Percentiles rank a stretch among this genome's conserved stretches.
Evolutionary conservation across 2,797 vertebrate genomes (phyloP).

Genomic region (Lacerta bilineata): DNA sequence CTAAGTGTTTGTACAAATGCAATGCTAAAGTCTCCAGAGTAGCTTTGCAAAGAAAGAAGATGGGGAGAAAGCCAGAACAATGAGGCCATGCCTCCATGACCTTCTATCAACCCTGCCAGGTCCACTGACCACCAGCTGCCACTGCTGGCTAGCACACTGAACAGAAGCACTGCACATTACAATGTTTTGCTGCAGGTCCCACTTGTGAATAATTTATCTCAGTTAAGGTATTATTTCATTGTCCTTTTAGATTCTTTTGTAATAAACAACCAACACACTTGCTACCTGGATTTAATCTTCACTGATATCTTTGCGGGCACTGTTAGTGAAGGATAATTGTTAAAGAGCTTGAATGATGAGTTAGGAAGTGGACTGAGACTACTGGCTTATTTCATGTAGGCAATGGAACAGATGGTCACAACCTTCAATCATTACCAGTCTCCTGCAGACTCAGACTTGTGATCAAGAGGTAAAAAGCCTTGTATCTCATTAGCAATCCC

Average conservation of each 20-base stretch:
- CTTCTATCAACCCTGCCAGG: too few relatives aligned
- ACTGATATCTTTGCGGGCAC: conserved; percentile 39
- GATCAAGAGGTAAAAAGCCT: conserved; percentile 70
- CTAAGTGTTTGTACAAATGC: too few relatives aligned
- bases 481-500: conserved; percentile 65
- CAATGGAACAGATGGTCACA: conserved; percentile 66
- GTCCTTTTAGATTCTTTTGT: not conserved
- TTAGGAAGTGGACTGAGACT: conserved; percentile 54
- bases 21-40: too few relatives aligned
- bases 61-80: too few relatives aligned
- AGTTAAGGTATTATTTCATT: not conserved
- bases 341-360: conserved; percentile 47
- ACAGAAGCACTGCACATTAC: not conserved
- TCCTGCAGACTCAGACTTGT: conserved; percentile 56
- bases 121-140: too few relatives aligned
- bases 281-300: not conserved
- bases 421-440: conserved; percentile 66
- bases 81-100: too few relatives aligned
- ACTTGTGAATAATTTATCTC: not conserved
- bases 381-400: conserved; percentile 59
- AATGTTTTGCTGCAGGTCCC: too few relatives aligned
- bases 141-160: not conserved
- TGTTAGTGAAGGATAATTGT: conserved; percentile 26
- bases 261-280: not conserved
- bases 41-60: too few relatives aligned